Evolutionary conservation across 2,888 invertebrate genomes (phyloP), one percentile per base, ranked within the genome.

Genomic region (Apotomis betuletana): DNA sequence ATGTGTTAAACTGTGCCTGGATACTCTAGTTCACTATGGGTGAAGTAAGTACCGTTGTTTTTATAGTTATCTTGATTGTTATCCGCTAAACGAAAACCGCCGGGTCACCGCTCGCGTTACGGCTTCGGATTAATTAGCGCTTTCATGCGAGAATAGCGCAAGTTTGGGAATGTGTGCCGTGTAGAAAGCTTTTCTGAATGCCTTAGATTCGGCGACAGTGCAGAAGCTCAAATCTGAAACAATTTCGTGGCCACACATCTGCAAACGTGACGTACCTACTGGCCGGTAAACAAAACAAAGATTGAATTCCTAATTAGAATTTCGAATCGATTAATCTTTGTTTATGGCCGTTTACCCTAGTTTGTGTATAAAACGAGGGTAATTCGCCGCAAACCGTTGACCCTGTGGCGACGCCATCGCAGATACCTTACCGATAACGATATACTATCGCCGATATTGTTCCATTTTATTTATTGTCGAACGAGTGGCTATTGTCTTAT

Each of bases 391-490:
- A 58, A 54, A 44, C 54, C 4, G 38, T 60, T 63, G 60, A 65
- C 69, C 69, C 63, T 65, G 52, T 52, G 54, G 38, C 55, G 58
- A 46, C 60, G 70, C 70, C 74, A 78, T 77, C 77, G 76, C 73
- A 75, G 79, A 81, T 88, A 86, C 86, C 85, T 83, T 82, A 84
- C 15, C 57, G 91, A 90, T 91, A 91, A 87, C 83, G 85, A 88
- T 88, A 86, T 75, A 85, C 80, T 88, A 91, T 91, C 90, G 82
- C 76, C 77, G 87, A 88, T 88, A 86, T 85, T 86, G 83, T 83
- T 86, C 79, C 75, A 79, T 80, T 81, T 81, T 78, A 85, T 80
- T 80, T 77, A 76, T 80, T 79, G 83, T 83, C 79, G 84, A 83
- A 80, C 77, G 79, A 82, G 78, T 81, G 81, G 82, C 79, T 76